These are phyloP conservation scores for Halcyon senegalensis DNA, from an alignment of 2,113 vertebrate species.

Conservation along the genomic window DNA sequence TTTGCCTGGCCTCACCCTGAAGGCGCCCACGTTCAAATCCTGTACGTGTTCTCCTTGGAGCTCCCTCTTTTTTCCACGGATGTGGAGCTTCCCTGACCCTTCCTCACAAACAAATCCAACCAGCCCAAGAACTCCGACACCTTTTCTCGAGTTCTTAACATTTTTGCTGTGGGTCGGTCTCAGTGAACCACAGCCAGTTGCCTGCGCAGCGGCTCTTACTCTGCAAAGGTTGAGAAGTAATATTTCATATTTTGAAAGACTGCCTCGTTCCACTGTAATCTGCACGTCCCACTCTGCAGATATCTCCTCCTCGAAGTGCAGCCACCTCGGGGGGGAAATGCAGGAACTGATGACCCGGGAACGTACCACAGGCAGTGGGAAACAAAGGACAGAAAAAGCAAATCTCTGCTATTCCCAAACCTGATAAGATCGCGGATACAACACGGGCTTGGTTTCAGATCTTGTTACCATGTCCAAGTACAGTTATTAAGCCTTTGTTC, in stretches of 20 bases:
- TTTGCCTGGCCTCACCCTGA: neutral
- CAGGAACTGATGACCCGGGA: neutral
- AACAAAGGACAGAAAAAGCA: neutral
- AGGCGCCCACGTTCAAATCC: rapidly evolving
- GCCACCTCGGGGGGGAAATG: neutral
- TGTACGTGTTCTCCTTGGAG: neutral
- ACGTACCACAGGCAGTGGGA: neutral
- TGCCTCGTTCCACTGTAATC: neutral
- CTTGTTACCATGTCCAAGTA: neutral
- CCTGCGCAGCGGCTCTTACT: neutral
- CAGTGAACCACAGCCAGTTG: rapidly evolving
- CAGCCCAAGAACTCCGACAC: rapidly evolving
- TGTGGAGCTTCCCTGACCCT: rapidly evolving
- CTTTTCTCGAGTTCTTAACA: rapidly evolving
- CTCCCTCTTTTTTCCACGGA: rapidly evolving
- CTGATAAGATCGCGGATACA: neutral
- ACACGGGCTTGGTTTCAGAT: neutral
- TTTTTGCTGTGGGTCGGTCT: neutral
- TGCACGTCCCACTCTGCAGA: neutral
- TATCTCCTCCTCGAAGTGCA: neutral
- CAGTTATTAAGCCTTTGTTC: neutral
- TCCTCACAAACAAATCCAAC: neutral
- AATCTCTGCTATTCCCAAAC: neutral
- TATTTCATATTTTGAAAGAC: neutral
- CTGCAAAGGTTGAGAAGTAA: rapidly evolving